Evolutionary conservation across 2,797 vertebrate genomes (phyloP).

Genomic region (Cyprinella venusta): DNA sequence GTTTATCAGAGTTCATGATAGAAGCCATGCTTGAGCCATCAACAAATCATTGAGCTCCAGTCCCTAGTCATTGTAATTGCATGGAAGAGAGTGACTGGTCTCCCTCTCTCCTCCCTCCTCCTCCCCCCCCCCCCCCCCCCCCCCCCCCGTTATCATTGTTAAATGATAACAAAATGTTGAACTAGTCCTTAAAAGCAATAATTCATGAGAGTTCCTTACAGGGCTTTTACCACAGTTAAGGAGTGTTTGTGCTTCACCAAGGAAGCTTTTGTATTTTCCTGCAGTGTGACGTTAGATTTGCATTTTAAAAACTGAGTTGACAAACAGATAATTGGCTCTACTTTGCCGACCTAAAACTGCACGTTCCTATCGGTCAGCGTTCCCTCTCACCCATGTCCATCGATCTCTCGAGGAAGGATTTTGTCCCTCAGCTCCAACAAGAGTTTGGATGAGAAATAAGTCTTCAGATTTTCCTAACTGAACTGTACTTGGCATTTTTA

Average conservation of each 20-base stretch:
- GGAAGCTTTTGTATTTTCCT: background rate
- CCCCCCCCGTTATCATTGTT: no score
- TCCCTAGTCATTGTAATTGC: background rate
- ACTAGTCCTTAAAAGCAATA: conserved; percentile 6
- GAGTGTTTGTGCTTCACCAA: conserved; percentile 5
- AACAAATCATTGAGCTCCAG: background rate
- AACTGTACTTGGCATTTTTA: conserved; percentile 1
- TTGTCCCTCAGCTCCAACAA: conserved; percentile 20
- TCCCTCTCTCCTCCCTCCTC: no score
- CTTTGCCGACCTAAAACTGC: conserved; percentile 8
- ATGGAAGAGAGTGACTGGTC: background rate
- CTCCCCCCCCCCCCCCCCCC: no score
- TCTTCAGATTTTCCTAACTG: conserved; percentile 4
- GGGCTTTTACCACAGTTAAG: background rate
- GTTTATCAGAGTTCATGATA: background rate
- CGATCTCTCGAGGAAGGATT: background rate
- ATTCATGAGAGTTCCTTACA: background rate
- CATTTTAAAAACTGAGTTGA: conserved; percentile 7
- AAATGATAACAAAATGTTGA: background rate
- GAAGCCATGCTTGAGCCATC: background rate
- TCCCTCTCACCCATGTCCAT: conserved; percentile 24
- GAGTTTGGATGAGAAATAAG: background rate
- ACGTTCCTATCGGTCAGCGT: conserved; percentile 27
- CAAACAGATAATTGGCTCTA: background rate
- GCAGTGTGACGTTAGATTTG: background rate